Conservation (phyloP, 1,140 invertebrate genomes). For the Oryzaephilus surinamensis region DNA sequence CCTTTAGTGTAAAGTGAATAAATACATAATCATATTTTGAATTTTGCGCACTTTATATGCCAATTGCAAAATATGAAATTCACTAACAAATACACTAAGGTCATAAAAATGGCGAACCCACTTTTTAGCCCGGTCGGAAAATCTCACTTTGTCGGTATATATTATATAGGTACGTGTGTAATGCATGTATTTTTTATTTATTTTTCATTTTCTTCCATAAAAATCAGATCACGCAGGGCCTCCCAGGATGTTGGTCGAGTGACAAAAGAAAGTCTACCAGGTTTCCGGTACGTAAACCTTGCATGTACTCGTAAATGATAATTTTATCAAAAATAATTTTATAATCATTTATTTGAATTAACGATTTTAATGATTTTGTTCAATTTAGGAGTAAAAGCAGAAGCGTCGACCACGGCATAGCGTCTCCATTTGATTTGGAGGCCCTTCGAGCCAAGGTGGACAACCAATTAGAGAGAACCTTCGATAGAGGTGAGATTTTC, state of each 20-base stretch:
- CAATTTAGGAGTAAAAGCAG: slow-evolving; percentile 74
- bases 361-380: slow-evolving; percentile 26
- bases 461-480: slow-evolving; percentile 63
- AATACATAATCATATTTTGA: no score
- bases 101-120: no score
- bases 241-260: slow-evolving; percentile 60
- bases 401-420: slow-evolving; percentile 77
- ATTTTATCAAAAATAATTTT: not conserved
- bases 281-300: slow-evolving; percentile 33
- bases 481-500: slow-evolving; percentile 35
- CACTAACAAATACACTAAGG: no score
- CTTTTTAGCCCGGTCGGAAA: no score
- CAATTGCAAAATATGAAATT: no score
- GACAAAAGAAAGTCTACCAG: slow-evolving; percentile 48
- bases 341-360: not conserved
- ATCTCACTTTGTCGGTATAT: no score
- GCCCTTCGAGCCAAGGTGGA: slow-evolving; percentile 72
- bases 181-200: slow-evolving; percentile 34
- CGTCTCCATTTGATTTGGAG: slow-evolving; percentile 70
- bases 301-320: not conserved
- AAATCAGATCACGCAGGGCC: slow-evolving; percentile 60
- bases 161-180: no score
- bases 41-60: no score
- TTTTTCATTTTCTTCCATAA: slow-evolving; percentile 31
- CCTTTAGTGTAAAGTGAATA: no score